A percentile compares a stretch with the other conserved stretches of the same genome.
Conservation (phyloP, 1,140 invertebrate species). For the silkworm (Bombyx mori) region ASM3026992v2 NC_085119.1:12926501-12927000, state of each 20-base stretch:
- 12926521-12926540: constrained; percentile 45
- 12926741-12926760: constrained; percentile 20
- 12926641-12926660: constrained; percentile 67
- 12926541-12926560: constrained; percentile 59
- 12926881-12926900: too few species aligned
- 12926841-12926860: too few species aligned
- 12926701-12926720: constrained; percentile 21
- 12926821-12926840: too few species aligned
- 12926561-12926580: constrained; percentile 69
- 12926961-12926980: too few species aligned
- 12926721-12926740: constrained; percentile 21
- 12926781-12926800: too few species aligned
- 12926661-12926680: constrained; percentile 53
- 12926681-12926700: constrained; percentile 34
- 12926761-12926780: constrained; percentile 12
- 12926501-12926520: constrained; percentile 44
- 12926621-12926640: constrained; percentile 67
- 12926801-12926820: too few species aligned
- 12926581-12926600: constrained; percentile 68
- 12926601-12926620: constrained; percentile 67
- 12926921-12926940: too few species aligned
- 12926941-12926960: too few species aligned
- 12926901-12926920: too few species aligned
- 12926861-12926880: too few species aligned
- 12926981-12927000: too few species aligned